Percentiles rank a stretch among this genome's conserved stretches.
These are phyloP conservation scores for Toxonevra muliebris DNA, from an alignment of 2,888 invertebrate species.

Conservation along the genomic window DNA sequence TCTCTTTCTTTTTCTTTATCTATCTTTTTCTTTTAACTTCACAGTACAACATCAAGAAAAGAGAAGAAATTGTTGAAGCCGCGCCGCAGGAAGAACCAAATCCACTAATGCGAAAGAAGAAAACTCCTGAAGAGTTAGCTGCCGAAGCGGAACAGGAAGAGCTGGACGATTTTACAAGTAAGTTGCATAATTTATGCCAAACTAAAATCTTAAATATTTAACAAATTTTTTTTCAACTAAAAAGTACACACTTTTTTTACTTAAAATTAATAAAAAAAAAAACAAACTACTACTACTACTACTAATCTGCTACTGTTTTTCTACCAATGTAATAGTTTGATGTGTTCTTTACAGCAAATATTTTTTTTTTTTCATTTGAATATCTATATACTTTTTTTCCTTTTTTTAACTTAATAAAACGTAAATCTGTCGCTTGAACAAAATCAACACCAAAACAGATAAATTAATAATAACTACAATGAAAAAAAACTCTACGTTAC, in stretches of 20 bases:
- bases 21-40: constrained; percentile 49
- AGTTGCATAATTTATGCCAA: constrained; percentile 60
- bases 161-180: constrained; percentile 96
- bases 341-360: not conserved
- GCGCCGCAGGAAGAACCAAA: constrained; percentile 85
- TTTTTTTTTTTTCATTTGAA: not conserved
- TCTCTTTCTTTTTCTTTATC: not conserved
- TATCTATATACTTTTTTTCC: not conserved
- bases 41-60: constrained; percentile 99
- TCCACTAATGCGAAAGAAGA: constrained; percentile 97
- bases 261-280: not conserved
- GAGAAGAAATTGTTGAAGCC: constrained; percentile 89
- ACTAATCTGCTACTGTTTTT: constrained; percentile 12
- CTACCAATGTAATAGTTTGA: not conserved
- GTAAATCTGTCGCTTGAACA: not conserved
- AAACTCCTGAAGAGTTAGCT: constrained; percentile 97
- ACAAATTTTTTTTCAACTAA: not conserved
- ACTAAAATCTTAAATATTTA: not conserved
- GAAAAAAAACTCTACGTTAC: constrained; percentile 21
- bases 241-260: not conserved
- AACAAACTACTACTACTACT: constrained; percentile 8
- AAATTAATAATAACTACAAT: constrained; percentile 10
- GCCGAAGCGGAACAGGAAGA: constrained; percentile 96
- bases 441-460: not conserved
- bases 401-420: not conserved